Evolutionary conservation across 1,140 invertebrate species (phyloP).

Genomic region (Ptiloglossa arizonensis): DNA sequence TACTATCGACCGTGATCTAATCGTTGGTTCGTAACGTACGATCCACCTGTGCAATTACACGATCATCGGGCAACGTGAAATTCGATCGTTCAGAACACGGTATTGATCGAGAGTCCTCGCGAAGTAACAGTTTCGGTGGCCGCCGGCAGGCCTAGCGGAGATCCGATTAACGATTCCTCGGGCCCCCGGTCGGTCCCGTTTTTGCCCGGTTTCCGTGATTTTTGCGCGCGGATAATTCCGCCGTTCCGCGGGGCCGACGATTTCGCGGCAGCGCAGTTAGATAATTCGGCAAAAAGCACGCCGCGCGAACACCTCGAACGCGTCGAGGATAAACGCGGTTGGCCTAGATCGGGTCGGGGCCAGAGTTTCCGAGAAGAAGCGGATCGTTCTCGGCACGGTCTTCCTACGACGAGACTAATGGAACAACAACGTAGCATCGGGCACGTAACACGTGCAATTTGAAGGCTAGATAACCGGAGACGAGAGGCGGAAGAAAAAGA

Average conservation of each 20-base stretch:
- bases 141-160: background rate
- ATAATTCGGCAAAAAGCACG: slow-evolving; percentile 45
- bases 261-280: slow-evolving; percentile 7
- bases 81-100: no score
- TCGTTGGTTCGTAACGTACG: no score
- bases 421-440: slow-evolving; percentile 21
- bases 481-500: background rate
- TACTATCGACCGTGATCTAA: no score
- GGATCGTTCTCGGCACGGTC: slow-evolving; percentile 24
- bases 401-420: slow-evolving; percentile 41
- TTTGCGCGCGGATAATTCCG: slow-evolving; percentile 3
- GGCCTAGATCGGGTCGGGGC: slow-evolving; percentile 32
- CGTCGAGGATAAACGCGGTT: slow-evolving; percentile 27
- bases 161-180: background rate
- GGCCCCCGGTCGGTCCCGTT: background rate
- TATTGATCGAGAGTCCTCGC: no score
- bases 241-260: background rate
- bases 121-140: no score
- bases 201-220: background rate
- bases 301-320: background rate
- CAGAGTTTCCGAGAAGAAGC: slow-evolving; percentile 26
- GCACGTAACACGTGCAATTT: slow-evolving; percentile 42
- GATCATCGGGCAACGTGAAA: no score
- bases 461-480: slow-evolving; percentile 25
- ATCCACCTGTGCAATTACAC: no score